These are phyloP conservation scores for Pocillopora grandis DNA, from an alignment of 92 coral and sea anemone species.

Conservation along the genomic window DNA sequence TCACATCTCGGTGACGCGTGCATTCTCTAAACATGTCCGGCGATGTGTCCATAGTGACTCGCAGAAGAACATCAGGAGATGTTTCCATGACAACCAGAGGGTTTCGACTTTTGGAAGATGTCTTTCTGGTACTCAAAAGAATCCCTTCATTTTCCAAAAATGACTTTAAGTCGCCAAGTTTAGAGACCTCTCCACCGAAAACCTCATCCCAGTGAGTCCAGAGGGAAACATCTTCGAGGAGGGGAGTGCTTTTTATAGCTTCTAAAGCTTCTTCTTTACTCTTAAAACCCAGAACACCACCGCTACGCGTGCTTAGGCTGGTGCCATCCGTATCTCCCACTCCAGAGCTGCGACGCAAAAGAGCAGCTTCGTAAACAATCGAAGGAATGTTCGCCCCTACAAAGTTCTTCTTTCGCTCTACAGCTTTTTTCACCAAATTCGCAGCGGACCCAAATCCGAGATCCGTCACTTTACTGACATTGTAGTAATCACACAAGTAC, in stretches of 20 bases:
- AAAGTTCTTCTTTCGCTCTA: neutral
- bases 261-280: conserved; percentile 60
- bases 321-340: neutral
- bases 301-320: conserved; percentile 13
- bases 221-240: conserved; percentile 62
- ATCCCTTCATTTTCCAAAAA: conserved; percentile 64
- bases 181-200: conserved; percentile 53
- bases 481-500: conserved; percentile 59
- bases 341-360: conserved; percentile 39
- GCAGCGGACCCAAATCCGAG: conserved; percentile 59
- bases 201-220: conserved; percentile 88
- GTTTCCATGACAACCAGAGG: conserved; percentile 63
- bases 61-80: conserved; percentile 56
- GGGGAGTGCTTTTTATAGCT: conserved; percentile 73
- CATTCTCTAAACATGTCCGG: conserved; percentile 53
- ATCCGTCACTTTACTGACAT: conserved; percentile 54
- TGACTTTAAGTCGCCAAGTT: conserved; percentile 67
- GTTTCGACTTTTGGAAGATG: neutral
- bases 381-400: conserved; percentile 6
- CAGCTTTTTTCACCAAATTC: conserved; percentile 32
- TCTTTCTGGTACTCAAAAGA: conserved; percentile 26
- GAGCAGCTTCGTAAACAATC: conserved; percentile 65
- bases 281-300: conserved; percentile 72
- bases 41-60: conserved; percentile 64
- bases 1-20: conserved; percentile 53